These are phyloP conservation scores for Amphiprion percula DNA, from an alignment of 2,113 vertebrate genomes.

Conservation along the genomic window DNA sequence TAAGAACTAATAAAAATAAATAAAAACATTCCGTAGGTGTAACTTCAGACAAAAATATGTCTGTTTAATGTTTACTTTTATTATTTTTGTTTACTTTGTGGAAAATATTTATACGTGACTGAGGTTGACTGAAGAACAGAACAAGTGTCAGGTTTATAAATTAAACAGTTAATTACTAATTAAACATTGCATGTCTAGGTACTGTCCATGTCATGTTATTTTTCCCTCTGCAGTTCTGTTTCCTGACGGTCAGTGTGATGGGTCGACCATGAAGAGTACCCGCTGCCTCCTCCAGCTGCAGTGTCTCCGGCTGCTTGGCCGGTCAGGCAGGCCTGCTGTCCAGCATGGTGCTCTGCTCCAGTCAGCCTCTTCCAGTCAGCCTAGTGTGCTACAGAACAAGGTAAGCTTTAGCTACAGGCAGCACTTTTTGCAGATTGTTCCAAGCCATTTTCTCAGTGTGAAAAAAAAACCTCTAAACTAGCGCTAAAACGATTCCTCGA, in stretches of 20 bases:
- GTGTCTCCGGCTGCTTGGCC: slow-evolving; percentile 21
- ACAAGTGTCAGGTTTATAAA: background rate
- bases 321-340: slow-evolving; percentile 12
- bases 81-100: no score
- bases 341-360: slow-evolving; percentile 8
- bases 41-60: no score
- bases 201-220: background rate
- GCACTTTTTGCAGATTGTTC: no score
- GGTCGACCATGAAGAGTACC: slow-evolving; percentile 63
- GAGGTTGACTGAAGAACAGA: no score
- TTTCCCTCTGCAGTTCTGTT: background rate
- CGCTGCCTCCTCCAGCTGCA: slow-evolving; percentile 60
- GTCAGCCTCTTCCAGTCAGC: background rate
- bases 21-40: no score
- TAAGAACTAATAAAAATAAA: no score
- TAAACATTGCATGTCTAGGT: background rate
- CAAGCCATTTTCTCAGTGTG: no score
- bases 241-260: slow-evolving; percentile 5
- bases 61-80: no score
- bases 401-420: slow-evolving; percentile 35
- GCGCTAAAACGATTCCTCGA: no score
- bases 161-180: no score
- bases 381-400: slow-evolving; percentile 37
- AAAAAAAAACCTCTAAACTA: no score
- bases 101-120: no score